Base-by-base conservation (phyloP, 2,113 vertebrate genomes). In the Hepsetus odoe region DNA sequence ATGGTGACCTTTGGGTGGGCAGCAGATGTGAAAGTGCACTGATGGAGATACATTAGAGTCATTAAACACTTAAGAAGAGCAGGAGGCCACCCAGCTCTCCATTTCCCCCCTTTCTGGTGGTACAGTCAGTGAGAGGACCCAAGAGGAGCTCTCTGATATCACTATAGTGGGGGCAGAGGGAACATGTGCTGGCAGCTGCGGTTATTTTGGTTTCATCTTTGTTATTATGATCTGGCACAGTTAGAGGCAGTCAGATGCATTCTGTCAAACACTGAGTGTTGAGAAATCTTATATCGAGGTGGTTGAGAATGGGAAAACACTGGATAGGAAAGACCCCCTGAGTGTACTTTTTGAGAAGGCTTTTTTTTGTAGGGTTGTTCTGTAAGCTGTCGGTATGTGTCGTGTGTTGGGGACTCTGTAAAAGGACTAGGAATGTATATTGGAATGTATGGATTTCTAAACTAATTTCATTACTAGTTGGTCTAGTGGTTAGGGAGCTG, bases 171-270 rank as follows among this genome's bases (percentile, higher is more conserved):
- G 74, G 71, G 18, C 58, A 46, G 49, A 14, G 22, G 18, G n/a
- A 87, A 89, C 72, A 68, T 84, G 71, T 0, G 72, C 82, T 67
- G 83, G 87, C 91, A 93, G 90, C 90, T 92, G 90, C 77, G 76
- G 90, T 88, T 93, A 91, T 92, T 91, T 90, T 86, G 46, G 81
- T 87, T 77, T 72, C 49, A 35, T 86, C 83, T 88, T 69, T 79
- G 58, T 88, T 88, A 84, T 90, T 88, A 80, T 86, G 83, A 58
- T 74, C 82, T 65, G 70, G 49, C 46, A 73, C 66, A 38, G 69
- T 71, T 82, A 20, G 65, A 85, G 86, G 82, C 83, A 85, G 77
- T 67, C 82, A 70, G 70, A 24, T 79, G 62, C 74, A 61, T 74
- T 69, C 49, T 68, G 69, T 77, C 24, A 64, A 53, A 59, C 67